Evolutionary conservation across 2,797 vertebrate species (phyloP), one percentile per base, ranked within the genome.

Genomic region (Diplodus sargus): DNA sequence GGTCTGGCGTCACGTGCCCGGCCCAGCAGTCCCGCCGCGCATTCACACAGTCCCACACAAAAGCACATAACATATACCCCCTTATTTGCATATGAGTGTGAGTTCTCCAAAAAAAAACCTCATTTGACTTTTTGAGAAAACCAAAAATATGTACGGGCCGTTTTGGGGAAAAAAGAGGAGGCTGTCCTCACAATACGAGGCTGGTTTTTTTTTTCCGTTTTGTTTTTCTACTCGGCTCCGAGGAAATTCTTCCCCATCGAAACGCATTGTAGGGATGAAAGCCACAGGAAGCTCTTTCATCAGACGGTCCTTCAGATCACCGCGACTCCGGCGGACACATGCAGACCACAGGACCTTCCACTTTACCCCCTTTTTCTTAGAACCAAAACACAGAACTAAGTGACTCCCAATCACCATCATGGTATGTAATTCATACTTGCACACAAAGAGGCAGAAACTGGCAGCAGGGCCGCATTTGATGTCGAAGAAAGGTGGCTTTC

Each of bases 241-340:
- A 77, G 79, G 74, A 85, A 83, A 82, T 56, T 72, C 75, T 47
- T 83, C 60, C 12, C 61, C 48, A 77, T 85, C 78, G 66, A 76
- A 81, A 74, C 60, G 51, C 81, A 85, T 56, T 34, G 74, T 14
- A 45, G 64, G 85, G 82, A 89, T 87, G 71, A 91, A 90, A 93
- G 82, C 82, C 34, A 76, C 77, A 85, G 85, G 85, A 89, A 88
- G 73, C 56, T 69, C 78, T 85, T 86, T 89, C 66, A 88, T 87
- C 80, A 74, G 53, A 79, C 51, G 62, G 28, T 83, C 43, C 61
- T 39, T 64, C 57, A 76, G 65, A 87, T 80, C 81, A 23, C 57
- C 43, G 66, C 5, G 42, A 76, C 79, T 88, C 71, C 22, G 16
- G 57, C 25, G 14, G 58, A 90, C 80, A 83, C 70, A 72, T 63